Evolutionary conservation across 2,888 invertebrate species (phyloP).

Genomic region (Epinotia brunnichana): DNA sequence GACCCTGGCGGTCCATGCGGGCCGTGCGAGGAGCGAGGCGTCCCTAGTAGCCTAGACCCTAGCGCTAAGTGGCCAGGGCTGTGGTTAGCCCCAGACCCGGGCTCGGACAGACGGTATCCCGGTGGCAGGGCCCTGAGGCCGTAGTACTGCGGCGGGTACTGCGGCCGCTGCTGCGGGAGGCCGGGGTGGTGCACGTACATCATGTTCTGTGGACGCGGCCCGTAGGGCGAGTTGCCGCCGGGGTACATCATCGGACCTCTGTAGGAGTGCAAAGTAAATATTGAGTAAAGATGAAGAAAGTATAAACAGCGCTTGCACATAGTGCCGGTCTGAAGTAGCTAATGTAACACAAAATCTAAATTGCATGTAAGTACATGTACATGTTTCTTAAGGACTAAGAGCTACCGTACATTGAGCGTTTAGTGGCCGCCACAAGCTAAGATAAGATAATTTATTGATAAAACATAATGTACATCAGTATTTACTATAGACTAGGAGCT

Average conservation of each 20-base stretch:
- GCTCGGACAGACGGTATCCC: constrained; percentile 38
- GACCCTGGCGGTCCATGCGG: constrained; percentile 39
- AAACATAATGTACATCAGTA: too few relatives aligned
- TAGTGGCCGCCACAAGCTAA: too few relatives aligned
- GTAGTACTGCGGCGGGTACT: constrained; percentile 70
- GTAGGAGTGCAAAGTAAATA: constrained; percentile 17
- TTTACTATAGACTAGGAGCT: too few relatives aligned
- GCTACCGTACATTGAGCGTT: too few relatives aligned
- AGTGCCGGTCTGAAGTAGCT: too few relatives aligned
- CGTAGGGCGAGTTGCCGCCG: constrained; percentile 61
- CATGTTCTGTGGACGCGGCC: constrained; percentile 57
- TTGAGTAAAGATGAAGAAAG: not conserved
- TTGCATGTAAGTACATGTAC: too few relatives aligned
- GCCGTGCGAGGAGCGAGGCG: constrained; percentile 47
- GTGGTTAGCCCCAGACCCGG: constrained; percentile 1
- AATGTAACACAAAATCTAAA: too few relatives aligned
- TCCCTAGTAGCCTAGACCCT: not conserved
- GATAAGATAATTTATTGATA: too few relatives aligned
- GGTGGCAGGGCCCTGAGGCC: constrained; percentile 51
- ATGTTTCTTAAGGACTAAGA: too few relatives aligned
- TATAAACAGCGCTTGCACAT: too few relatives aligned
- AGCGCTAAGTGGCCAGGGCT: not conserved
- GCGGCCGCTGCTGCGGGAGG: constrained; percentile 48
- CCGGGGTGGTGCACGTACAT: constrained; percentile 50
- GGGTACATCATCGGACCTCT: constrained; percentile 77